Conservation (phyloP, 2,113 vertebrate species). For the Raja brachyura region DNA sequence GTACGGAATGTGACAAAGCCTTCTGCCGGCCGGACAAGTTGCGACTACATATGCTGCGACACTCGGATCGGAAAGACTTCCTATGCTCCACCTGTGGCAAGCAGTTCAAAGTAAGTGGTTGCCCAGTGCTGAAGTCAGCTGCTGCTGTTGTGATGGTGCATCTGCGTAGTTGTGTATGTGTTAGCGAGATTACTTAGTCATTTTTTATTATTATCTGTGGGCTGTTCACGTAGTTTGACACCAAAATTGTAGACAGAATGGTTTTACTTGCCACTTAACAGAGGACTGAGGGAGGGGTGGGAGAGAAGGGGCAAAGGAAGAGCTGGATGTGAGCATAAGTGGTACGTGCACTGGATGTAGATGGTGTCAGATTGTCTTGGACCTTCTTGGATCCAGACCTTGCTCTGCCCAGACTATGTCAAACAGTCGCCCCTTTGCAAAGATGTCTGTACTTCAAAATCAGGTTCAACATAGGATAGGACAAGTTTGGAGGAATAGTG, state of each 20-base stretch:
- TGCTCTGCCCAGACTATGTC: too few species aligned
- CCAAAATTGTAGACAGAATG: not conserved
- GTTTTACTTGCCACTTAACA: not conserved
- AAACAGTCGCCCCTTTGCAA: too few species aligned
- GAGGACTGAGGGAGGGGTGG: too few species aligned
- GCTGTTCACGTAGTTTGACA: not conserved
- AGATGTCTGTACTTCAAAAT: too few species aligned
- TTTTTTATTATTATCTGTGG: too few species aligned
- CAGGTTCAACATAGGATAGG: too few species aligned
- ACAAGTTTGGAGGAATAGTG: too few species aligned
- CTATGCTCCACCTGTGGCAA: slow-evolving; percentile 95
- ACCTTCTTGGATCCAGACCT: too few species aligned
- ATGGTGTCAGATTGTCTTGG: too few species aligned
- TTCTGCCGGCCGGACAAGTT: slow-evolving; percentile 96
- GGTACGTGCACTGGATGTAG: too few species aligned
- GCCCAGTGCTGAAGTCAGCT: not conserved
- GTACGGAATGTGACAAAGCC: slow-evolving; percentile 87
- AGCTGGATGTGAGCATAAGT: too few species aligned
- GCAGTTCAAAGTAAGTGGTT: slow-evolving; percentile 85
- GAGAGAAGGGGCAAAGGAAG: too few species aligned
- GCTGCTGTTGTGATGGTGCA: not conserved
- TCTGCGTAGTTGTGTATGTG: not conserved
- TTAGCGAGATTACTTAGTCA: not conserved
- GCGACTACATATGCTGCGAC: slow-evolving; percentile 88
- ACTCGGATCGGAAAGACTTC: slow-evolving; percentile 95